These are phyloP conservation scores for Bruchidius siliquastri DNA, from an alignment of 2,888 invertebrate genomes.

Conservation along the genomic window DNA sequence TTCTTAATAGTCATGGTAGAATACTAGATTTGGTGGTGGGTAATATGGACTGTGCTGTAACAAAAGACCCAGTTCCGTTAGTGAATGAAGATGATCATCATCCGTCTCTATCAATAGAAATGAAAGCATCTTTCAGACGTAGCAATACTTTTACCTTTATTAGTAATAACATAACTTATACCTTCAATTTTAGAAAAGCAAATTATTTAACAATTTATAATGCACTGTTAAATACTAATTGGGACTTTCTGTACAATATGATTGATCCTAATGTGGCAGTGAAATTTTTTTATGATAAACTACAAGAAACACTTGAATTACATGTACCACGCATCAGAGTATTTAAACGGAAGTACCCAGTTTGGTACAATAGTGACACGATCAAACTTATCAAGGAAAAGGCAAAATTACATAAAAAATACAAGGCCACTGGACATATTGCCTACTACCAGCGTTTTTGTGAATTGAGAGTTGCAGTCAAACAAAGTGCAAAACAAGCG, in stretches of 20 bases:
- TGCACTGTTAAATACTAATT: background rate
- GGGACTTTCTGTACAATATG: background rate
- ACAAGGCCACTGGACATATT: background rate
- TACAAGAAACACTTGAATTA: background rate
- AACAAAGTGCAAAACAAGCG: background rate
- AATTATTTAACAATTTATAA: conserved; percentile 2
- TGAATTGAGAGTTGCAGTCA: background rate
- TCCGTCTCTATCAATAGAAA: conserved; percentile 1
- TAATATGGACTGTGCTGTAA: background rate
- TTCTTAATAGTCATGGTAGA: conserved; percentile 3
- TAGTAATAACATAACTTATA: background rate
- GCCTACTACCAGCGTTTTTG: background rate
- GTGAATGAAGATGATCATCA: conserved; percentile 1
- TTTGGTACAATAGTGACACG: background rate
- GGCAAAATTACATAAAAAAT: background rate
- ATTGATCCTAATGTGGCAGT: background rate
- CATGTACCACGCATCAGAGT: background rate
- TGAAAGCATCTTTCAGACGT: background rate
- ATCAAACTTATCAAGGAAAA: background rate
- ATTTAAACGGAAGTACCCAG: conserved; percentile 2
- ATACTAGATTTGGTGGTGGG: background rate
- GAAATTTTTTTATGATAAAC: background rate
- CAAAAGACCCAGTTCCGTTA: background rate
- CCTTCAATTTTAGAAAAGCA: conserved; percentile 6
- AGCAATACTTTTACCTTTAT: background rate